Percentiles rank a stretch among this genome's conserved stretches.
These are phyloP conservation scores for Varanus komodoensis DNA, from an alignment of 2,113 vertebrate genomes.

Conservation along the genomic window DNA sequence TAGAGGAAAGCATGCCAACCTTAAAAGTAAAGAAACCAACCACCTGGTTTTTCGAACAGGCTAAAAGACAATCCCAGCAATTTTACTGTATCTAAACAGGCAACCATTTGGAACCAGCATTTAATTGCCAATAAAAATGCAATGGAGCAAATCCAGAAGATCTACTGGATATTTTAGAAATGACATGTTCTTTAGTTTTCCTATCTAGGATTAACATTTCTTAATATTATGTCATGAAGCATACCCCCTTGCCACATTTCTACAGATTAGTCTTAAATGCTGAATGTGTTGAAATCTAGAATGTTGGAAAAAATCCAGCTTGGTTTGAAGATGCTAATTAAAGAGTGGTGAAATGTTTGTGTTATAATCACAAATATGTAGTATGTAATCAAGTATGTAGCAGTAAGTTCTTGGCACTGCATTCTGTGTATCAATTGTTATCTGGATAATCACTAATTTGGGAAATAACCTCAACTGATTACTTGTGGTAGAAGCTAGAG, in stretches of 20 bases:
- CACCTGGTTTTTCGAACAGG: constrained; percentile 70
- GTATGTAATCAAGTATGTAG: too few relatives aligned
- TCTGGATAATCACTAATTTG: too few relatives aligned
- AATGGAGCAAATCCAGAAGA: not conserved
- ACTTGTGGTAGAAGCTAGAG: too few relatives aligned
- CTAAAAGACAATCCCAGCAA: constrained; percentile 73
- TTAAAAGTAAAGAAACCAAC: constrained; percentile 65
- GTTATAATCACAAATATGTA: not conserved
- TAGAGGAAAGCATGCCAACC: constrained; percentile 78
- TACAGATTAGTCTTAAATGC: not conserved
- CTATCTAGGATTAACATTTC: not conserved
- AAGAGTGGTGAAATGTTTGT: constrained; percentile 17
- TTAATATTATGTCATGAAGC: not conserved
- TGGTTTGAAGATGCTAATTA: not conserved
- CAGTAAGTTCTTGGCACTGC: not conserved
- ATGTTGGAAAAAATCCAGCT: not conserved
- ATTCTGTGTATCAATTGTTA: not conserved
- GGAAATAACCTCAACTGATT: too few relatives aligned
- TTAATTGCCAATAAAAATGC: constrained; percentile 45
- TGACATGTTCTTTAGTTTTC: not conserved
- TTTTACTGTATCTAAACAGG: constrained; percentile 62
- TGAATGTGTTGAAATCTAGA: not conserved
- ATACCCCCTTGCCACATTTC: constrained; percentile 11
- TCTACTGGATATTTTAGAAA: not conserved
- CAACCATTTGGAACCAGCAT: constrained; percentile 83